Evolutionary conservation across 2,888 invertebrate genomes (phyloP), one percentile per base, ranked within the genome.

Genomic region (Catocala fraxini): DNA sequence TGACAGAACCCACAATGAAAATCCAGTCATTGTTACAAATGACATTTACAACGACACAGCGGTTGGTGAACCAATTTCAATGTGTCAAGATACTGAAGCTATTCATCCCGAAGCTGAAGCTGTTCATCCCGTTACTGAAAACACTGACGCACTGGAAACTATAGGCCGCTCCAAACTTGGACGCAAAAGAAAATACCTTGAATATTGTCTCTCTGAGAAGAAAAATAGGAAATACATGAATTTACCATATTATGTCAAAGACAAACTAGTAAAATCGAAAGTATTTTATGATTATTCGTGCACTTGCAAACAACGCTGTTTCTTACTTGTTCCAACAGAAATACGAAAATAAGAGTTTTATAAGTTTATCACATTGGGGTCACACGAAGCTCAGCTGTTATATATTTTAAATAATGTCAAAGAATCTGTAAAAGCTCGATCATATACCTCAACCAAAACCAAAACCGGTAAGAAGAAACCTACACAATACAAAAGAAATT

Each of bases 301-400:
- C 35, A 10, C 35, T 10, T 63, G 61, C 45, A 51, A 51, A 7
- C 47, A 51, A 39, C 53, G 45, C 15, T 65, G 68, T 59, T 6
- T 39, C 33, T 46, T 4, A 11, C 13, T 52, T 35, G 53, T 70
- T 49, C 12, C 65, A 51, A 43, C 35, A 51, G 58, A 71, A 58
- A 56, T 10, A 61, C 15, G 71, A 54, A 58, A 63, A 57, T 39
- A 61, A 56, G 66, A 66, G 34, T 70, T 70, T 56, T 33, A 67
- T 15, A 71, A 57, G 33, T 69, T 57, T 56, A 35, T 69, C 43
- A 49, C 51, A 34, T 56, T 69, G 35, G 65, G 65, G 15, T 71
- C 71, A 9, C 69, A 65, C 15, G 54, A 67, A 58, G 61, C 69
- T 59, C 69, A 71, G 46, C 42, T 61, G 11, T 55, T 62, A 56